Conservation (phyloP, 2,113 vertebrate genomes). For the Gila orcuttii region DNA sequence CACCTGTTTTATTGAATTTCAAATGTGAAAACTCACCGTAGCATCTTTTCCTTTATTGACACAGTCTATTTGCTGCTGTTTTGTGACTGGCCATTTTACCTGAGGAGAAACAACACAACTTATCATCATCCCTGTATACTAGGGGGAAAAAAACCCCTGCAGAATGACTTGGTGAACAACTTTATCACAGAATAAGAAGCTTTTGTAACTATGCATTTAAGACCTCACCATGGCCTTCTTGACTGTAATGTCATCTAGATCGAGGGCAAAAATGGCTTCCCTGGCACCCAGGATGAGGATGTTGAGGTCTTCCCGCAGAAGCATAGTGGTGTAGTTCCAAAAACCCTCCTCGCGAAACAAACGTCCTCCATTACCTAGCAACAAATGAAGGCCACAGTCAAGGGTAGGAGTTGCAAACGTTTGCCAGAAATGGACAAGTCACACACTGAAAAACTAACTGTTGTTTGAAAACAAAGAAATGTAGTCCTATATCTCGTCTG, state of each 20-base stretch:
- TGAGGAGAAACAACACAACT: slow-evolving; percentile 45
- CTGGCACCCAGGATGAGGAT: slow-evolving; percentile 77
- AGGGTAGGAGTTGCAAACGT: not conserved
- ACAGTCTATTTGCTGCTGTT: slow-evolving; percentile 63
- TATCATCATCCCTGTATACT: not conserved
- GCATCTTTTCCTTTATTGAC: slow-evolving; percentile 71
- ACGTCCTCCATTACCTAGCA: slow-evolving; percentile 63
- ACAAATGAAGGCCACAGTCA: not conserved
- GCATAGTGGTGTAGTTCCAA: slow-evolving; percentile 77
- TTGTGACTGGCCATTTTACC: slow-evolving; percentile 74
- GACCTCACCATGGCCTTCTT: slow-evolving; percentile 72
- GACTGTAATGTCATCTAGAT: slow-evolving; percentile 73
- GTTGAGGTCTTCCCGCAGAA: slow-evolving; percentile 74
- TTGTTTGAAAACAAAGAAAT: not conserved
- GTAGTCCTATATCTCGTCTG: not conserved
- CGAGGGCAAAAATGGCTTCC: slow-evolving; percentile 75
- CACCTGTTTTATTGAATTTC: no score
- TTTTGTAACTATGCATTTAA: not conserved
- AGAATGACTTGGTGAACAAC: not conserved
- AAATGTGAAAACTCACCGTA: slow-evolving; percentile 62
- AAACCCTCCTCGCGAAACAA: slow-evolving; percentile 70
- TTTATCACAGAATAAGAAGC: not conserved
- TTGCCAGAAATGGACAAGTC: not conserved
- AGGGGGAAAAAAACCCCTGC: not conserved
- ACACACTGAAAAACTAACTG: not conserved